Evolutionary conservation across 1,140 invertebrate species (phyloP), one percentile per base, ranked within the genome.

Genomic region (Zaprionus capensis): DNA sequence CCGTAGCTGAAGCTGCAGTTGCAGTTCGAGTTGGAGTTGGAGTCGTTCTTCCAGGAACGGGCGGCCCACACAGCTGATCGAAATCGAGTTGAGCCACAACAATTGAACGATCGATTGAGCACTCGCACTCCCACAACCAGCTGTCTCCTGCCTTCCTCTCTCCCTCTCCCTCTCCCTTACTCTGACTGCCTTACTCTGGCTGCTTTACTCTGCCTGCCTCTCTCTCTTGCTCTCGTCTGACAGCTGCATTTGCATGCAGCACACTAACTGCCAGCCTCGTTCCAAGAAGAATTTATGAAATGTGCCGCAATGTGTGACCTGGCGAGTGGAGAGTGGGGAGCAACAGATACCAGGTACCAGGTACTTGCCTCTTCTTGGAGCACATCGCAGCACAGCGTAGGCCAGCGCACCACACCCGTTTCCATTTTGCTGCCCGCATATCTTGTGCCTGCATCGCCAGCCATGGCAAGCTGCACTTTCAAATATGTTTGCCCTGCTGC

Each of bases 281-380:
- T 71, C 67, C 69, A 38, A 67, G 74, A 80, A 76, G 81, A 88
- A 88, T 90, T 88, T 84, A 76, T 87, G 67, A 79, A 84, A 87
- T 90, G 78, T 88, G 79, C 72, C 63, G 28, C 61, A 49, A 49
- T 36, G 17, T 41, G 36, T 76, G 73, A 76, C 62, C 67, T 55
- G 44, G 17, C n/a, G 41, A 46, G n/a, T 46, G 41, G 41, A n/a
- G 41, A 44, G 15, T 44, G 41, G 41, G 17, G 41, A 38, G 36
- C 14, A 15, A 4, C 14, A 38, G 14, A 15, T 38, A 38, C 14
- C 36, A 15, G 36, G 36, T 38, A 36, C 34, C 4, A 2, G 34
- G 41, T 51, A 51, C 24, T 22, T 9, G n/a, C 7, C 46, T 17
- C 46, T 17, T 20, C n/a, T 20, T 11, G 12, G 2, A 6, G 14